Conservation (phyloP, 2,888 invertebrate genomes). For the Odiellus spinosus region DNA sequence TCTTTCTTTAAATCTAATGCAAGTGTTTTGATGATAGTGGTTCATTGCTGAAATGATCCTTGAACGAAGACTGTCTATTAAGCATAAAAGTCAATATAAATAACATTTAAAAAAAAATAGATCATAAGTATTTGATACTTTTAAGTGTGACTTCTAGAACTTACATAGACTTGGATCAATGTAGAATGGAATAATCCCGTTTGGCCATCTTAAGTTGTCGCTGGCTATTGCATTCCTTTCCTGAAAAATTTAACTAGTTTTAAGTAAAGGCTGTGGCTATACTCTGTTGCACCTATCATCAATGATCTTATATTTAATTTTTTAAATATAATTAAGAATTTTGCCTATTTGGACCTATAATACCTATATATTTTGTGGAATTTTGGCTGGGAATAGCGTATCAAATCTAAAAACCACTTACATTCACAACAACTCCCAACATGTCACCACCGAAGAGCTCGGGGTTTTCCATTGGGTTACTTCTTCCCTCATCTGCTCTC, state of each 20-base stretch:
- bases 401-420: too few relatives aligned
- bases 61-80: not conserved
- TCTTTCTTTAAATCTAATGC: constrained; percentile 13
- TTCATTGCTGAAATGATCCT: constrained; percentile 7
- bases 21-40: constrained; percentile 14
- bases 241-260: too few relatives aligned
- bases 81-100: not conserved
- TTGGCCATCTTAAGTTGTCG: constrained; percentile 11
- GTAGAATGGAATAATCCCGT: constrained; percentile 7
- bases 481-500: too few relatives aligned
- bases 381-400: too few relatives aligned
- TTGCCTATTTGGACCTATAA: too few relatives aligned
- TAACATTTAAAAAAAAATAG: not conserved
- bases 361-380: too few relatives aligned
- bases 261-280: too few relatives aligned
- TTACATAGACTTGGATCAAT: not conserved
- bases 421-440: not conserved
- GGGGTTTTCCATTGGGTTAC: not conserved
- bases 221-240: constrained; percentile 12
- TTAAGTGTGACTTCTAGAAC: not conserved
- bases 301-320: too few relatives aligned
- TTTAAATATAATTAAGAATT: too few relatives aligned
- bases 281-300: too few relatives aligned
- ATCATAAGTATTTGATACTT: too few relatives aligned
- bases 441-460: not conserved